Base-by-base conservation (phyloP, 2,888 invertebrate species). In the Melolontha melolontha region DNA sequence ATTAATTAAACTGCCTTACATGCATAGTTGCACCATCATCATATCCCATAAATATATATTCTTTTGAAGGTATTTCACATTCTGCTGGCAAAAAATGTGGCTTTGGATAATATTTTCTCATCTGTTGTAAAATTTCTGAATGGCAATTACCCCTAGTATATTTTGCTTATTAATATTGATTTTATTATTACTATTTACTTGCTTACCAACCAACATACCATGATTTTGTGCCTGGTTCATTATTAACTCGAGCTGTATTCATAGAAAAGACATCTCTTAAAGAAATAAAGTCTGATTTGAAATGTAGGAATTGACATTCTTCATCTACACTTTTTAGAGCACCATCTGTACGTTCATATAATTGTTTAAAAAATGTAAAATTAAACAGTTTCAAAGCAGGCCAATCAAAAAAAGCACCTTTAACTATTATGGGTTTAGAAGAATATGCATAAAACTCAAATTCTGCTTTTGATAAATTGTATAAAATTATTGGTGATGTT, bases 201-300 rank as follows among this genome's bases (percentile, higher is more conserved):
- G 85, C 89, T 86, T 85, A 93, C 95, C 95, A 95, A 74, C 96
- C 96, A 51, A 96, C 91, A 85, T 96, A 96, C 95, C 95, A 96
- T 1, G 94, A 90, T 64, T 87, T 84, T 75, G 90, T 86, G 1
- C 89, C 88, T 11, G 85, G 85, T 41, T 86, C 84, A 82, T 90
- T 88, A 29, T 81, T 84, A 5, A 90, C 89, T 77, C 93, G 87
- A 62, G 86, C 86, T 51, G 87, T 83, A 5, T 90, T 87, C 93
- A 94, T 93, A 69, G 86, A 85, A 78, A 96, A 92, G 10, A 94
- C 93, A 79, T 95, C 92, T 69, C 87, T 85, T 67, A 96, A 80
- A 27, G 90, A 88, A 75, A 90, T 89, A 75, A 95, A 89, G 81
- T 94, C 90, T 14, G 93, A 93, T 81, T 92, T 91, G 80, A 95